Evolutionary conservation across 2,797 vertebrate species (phyloP), one percentile per base, ranked within the genome.

Genomic region (Enteromius argenteus): DNA sequence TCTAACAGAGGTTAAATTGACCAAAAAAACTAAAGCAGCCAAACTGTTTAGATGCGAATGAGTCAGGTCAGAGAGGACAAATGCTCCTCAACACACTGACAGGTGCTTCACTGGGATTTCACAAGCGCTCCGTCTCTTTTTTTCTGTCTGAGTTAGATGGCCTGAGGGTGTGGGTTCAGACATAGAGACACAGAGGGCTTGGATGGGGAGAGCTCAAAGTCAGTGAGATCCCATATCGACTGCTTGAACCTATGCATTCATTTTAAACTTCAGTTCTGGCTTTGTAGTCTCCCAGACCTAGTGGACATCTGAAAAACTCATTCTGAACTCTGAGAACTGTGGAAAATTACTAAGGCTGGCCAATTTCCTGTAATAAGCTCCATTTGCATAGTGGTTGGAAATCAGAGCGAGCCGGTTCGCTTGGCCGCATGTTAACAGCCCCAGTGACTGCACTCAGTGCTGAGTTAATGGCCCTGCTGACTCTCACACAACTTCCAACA

Each of bases 241-340:
- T 73, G 42, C 58, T 37, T 66, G 23, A 76, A 83, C 75, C 32
- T 76, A 76, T 83, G 46, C 81, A 51, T 39, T 66, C 44, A 83
- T 60, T 73, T 83, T 66, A 67, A 83, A 75, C 49, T 51, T 83
- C 44, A 83, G 13, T 60, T 23, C 35, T 10, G 27, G 15, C n/a
- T 81, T 46, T 80, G 17, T 27, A 37, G 42, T 49, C 23, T 15
- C 58, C 30, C 5, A 51, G 60, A 27, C 60, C 37, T 77, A 56
- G 37, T 56, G 51, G 58, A 77, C 30, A 74, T 27, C 35, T 73
- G 32, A 49, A 32, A 49, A 21, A 23, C 68, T 23, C 15, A 51
- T 64, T 30, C 13, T 74, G 17, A 82, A 74, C 19, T 73, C 19
- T 17, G 27, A 44, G 35, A 53, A 44, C 64, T 80, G 3, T 17